phyloP scores from a whole-genome alignment of 2,888 invertebrate species.

The Harpalus rubripes region DNA sequence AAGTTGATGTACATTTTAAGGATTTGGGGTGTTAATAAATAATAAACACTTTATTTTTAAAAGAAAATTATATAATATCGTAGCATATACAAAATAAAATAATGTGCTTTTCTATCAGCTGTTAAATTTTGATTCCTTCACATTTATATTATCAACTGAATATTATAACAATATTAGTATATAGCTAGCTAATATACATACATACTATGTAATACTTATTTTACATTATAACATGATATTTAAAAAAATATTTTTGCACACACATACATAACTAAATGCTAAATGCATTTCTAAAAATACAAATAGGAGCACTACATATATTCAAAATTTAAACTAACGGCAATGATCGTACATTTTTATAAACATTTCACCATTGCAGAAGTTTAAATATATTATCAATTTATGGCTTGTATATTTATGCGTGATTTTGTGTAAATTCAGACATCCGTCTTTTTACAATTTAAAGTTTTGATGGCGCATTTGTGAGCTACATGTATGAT shows the following conservation, averaged over 20 bases:
- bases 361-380: neutral
- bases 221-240: conserved; percentile 57
- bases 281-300: conserved; percentile 16
- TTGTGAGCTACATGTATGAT: neutral
- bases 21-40: neutral
- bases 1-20: too few relatives aligned
- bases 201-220: conserved; percentile 64
- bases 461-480: neutral
- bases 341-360: neutral
- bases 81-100: conserved; percentile 58
- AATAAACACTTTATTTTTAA: conserved; percentile 16
- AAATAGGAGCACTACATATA: neutral
- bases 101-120: conserved; percentile 34
- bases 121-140: conserved; percentile 1
- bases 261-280: conserved; percentile 59
- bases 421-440: neutral
- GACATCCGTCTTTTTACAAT: neutral
- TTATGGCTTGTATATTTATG: neutral
- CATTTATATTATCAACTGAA: conserved; percentile 15
- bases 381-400: neutral
- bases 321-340: neutral
- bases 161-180: neutral
- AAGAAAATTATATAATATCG: conserved; percentile 55
- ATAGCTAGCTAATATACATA: conserved; percentile 34
- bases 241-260: conserved; percentile 64